Conservation (phyloP, 2,797 vertebrate genomes). For the Notamacropus eugenii region DNA sequence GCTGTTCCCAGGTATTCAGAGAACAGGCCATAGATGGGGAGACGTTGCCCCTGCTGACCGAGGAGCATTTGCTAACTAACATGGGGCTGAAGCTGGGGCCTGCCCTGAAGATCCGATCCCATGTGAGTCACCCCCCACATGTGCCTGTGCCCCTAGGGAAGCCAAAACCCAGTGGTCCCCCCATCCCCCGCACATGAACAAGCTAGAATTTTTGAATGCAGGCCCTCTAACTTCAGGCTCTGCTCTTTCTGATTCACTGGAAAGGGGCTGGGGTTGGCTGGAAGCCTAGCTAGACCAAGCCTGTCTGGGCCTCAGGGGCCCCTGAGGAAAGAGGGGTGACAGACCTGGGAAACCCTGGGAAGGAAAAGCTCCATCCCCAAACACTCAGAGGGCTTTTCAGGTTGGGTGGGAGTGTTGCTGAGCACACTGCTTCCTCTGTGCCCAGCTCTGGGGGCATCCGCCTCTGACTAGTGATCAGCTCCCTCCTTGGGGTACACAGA, state of each 20-base stretch:
- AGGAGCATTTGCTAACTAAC: conserved; percentile 96
- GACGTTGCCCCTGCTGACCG: conserved; percentile 95
- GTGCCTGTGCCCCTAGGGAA: too few species aligned
- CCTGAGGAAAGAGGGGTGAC: neutral
- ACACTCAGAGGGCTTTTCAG: too few species aligned
- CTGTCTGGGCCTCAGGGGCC: neutral
- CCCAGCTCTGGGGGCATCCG: neutral
- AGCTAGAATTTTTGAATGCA: neutral
- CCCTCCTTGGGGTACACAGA: too few species aligned
- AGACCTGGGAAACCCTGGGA: too few species aligned
- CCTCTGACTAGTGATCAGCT: neutral
- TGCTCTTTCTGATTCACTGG: neutral
- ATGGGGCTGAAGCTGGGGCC: conserved; percentile 98
- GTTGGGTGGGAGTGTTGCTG: neutral
- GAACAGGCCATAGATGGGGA: conserved; percentile 98
- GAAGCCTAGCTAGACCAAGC: too few species aligned
- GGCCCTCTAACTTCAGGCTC: neutral
- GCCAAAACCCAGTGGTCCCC: too few species aligned
- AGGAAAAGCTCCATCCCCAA: too few species aligned
- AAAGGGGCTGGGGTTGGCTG: neutral
- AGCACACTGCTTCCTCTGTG: neutral
- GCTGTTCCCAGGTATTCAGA: conserved; percentile 91
- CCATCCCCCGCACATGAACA: fast-evolving
- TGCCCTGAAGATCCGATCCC: conserved; percentile 96
- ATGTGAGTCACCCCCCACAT: conserved; percentile 86